A percentile compares a stretch with the other conserved stretches of the same genome.
These are phyloP conservation scores for Budorcas taxicolor DNA, from an alignment of 2,113 vertebrate species.

Conservation along the genomic window DNA sequence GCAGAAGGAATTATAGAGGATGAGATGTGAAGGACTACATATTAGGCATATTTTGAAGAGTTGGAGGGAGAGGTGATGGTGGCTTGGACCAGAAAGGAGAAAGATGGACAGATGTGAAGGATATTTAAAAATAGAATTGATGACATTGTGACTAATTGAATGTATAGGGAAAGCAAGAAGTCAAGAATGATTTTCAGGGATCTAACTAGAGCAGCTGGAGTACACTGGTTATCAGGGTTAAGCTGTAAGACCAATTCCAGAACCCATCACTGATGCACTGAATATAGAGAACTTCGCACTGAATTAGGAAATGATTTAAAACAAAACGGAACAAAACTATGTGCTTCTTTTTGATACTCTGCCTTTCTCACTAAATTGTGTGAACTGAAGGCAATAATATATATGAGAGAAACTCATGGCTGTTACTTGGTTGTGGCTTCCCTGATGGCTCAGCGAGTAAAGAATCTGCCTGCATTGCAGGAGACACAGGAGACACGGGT, in stretches of 20 bases:
- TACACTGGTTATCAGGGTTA: not conserved
- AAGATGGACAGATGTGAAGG: not conserved
- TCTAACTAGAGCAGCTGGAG: not conserved
- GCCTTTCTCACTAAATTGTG: not conserved
- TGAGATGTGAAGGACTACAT: not conserved
- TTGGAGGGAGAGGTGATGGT: not conserved
- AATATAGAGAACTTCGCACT: not conserved
- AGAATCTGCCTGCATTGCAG: not conserved
- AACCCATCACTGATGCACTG: accelerated
- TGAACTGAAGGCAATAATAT: not conserved
- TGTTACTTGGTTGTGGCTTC: not conserved
- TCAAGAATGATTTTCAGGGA: not conserved
- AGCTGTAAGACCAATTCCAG: not conserved
- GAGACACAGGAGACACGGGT: not conserved
- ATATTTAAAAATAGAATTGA: not conserved
- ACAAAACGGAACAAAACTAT: not conserved
- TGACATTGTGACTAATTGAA: not conserved
- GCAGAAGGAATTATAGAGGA: not conserved
- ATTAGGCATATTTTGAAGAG: not conserved
- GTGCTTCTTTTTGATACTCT: not conserved
- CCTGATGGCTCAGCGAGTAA: not conserved
- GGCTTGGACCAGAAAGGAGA: not conserved
- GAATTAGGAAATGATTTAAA: not conserved
- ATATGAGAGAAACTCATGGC: not conserved
- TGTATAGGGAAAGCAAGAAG: not conserved